Conservation (phyloP, 1,140 invertebrate genomes). For the Drosophila tani region DNA sequence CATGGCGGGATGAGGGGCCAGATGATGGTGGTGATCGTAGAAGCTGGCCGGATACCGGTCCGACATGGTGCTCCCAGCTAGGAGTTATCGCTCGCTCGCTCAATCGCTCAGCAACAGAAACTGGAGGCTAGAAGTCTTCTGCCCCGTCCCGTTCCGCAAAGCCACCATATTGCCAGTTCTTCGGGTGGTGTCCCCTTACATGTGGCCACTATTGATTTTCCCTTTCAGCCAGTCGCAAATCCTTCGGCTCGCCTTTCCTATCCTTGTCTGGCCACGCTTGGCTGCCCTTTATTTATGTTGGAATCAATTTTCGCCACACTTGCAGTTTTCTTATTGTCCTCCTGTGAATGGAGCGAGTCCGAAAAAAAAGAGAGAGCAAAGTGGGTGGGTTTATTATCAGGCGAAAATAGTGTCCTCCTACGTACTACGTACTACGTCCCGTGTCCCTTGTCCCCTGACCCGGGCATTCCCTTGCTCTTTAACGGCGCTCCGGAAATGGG, state of each 20-base stretch:
- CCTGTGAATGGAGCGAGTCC: conserved; percentile 21
- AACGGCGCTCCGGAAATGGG: conserved; percentile 28
- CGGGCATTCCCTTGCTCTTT: conserved; percentile 30
- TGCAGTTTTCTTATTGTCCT: conserved; percentile 57
- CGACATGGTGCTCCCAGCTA: conserved; percentile 48
- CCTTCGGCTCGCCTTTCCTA: conserved; percentile 38
- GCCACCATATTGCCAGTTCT: conserved; percentile 56
- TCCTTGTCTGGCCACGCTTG: conserved; percentile 55
- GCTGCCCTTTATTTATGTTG: conserved; percentile 55
- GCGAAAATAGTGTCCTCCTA: conserved; percentile 11
- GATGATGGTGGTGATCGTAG: conserved; percentile 66
- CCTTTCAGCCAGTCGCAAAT: conserved; percentile 46
- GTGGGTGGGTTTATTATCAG: conserved; percentile 39
- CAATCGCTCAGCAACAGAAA: conserved; percentile 20
- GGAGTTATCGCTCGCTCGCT: not conserved
- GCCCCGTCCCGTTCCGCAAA: conserved; percentile 39
- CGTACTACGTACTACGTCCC: not conserved
- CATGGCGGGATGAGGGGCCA: conserved; percentile 55
- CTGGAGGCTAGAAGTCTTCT: conserved; percentile 48
- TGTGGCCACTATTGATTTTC: conserved; percentile 75
- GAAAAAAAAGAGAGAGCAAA: conserved; percentile 22
- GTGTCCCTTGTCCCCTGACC: not conserved
- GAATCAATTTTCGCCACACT: conserved; percentile 66
- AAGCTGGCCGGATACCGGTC: conserved; percentile 71
- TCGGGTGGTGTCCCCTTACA: conserved; percentile 69